Conservation (phyloP, 1,140 invertebrate genomes). For the Drosophila ananassae region DNA sequence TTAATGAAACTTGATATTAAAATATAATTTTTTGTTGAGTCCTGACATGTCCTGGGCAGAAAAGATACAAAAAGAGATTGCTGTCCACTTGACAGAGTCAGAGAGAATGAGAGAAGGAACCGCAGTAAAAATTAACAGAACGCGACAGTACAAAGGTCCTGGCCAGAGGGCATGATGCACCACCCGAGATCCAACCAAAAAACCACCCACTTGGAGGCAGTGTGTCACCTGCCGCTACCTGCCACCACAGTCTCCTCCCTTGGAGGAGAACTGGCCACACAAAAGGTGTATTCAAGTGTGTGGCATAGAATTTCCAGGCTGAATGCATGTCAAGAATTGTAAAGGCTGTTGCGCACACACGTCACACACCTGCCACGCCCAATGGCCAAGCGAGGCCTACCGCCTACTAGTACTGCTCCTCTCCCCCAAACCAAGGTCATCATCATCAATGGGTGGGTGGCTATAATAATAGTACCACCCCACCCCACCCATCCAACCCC, state of each 20-base stretch:
- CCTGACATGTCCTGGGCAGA: background rate
- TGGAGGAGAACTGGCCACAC: constrained; percentile 13
- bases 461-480: background rate
- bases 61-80: background rate
- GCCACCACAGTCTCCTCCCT: background rate
- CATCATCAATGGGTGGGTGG: background rate
- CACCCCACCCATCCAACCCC: background rate
- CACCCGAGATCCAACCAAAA: background rate
- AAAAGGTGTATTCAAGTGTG: constrained; percentile 62
- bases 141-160: background rate
- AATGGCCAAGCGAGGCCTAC: background rate
- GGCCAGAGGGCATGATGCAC: background rate
- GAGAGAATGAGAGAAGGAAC: constrained; percentile 1
- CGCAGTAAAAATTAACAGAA: constrained; percentile 1
- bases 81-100: constrained; percentile 7
- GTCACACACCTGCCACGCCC: constrained; percentile 14
- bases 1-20: too few species aligned
- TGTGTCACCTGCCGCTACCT: constrained; percentile 16
- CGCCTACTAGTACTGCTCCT: background rate
- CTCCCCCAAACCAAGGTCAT: background rate
- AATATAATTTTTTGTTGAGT: too few species aligned
- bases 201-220: background rate
- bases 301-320: constrained; percentile 63
- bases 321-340: constrained; percentile 72
- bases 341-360: constrained; percentile 44